Evolutionary conservation across 2,797 vertebrate genomes (phyloP).

Genomic region (Tiaroga cobitis): DNA sequence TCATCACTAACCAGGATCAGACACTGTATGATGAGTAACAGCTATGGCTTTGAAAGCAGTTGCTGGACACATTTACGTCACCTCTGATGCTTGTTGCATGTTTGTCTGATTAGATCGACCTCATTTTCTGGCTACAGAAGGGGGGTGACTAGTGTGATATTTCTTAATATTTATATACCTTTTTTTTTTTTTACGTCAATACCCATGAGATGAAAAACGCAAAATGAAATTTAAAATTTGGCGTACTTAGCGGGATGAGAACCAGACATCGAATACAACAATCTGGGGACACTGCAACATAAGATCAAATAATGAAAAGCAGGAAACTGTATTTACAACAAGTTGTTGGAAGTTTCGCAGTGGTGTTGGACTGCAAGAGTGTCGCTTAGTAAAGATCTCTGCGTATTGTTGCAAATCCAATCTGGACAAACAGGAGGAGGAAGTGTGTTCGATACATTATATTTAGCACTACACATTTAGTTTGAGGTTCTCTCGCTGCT

Average conservation of each 20-base stretch:
- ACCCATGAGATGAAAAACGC: conserved; percentile 4
- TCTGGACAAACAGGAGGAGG: conserved; percentile 9
- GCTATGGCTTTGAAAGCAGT: conserved; percentile 22
- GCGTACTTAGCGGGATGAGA: neutral
- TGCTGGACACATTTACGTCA: neutral
- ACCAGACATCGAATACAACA: neutral
- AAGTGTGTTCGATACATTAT: conserved; percentile 3
- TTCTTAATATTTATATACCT: neutral
- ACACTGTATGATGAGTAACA: neutral
- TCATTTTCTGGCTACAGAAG: neutral
- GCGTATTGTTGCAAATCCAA: neutral
- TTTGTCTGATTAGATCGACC: neutral
- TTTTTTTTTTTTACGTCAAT: neutral
- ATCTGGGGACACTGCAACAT: neutral
- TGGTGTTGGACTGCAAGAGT: neutral
- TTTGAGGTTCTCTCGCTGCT: neutral
- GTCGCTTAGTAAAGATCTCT: neutral
- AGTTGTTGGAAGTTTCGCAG: neutral
- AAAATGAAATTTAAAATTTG: conserved; percentile 32
- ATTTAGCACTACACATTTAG: conserved; percentile 17
- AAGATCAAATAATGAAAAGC: neutral
- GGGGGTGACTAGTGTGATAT: neutral
- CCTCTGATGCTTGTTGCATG: neutral
- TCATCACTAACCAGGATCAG: neutral
- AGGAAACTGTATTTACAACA: neutral